Base-by-base conservation (phyloP, 2,113 vertebrate species). In the Xyrauchen texanus region DNA sequence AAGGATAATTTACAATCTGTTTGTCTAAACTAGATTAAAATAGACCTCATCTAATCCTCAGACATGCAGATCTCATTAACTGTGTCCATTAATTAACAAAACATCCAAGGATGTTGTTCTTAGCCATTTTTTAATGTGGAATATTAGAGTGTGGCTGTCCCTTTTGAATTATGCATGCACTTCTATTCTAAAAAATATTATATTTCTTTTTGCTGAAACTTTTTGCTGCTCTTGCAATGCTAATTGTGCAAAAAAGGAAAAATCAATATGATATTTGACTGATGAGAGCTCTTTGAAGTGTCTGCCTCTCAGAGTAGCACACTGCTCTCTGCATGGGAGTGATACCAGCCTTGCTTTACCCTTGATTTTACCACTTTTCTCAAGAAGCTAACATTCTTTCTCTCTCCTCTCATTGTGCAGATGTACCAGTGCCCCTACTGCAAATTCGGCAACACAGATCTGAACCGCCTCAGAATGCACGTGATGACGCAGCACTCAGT, bases 401-500 rank as follows among this genome's bases (percentile, higher is more conserved):
- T 77, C 44, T 13, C 5, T 44, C 52, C 49, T 51, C 13, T 62
- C 45, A 42, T 13, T 81, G 21, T 68, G 13, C 93, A 98, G 97
- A 94, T 97, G 92, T 99, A 94, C 92, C 98, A 99, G 94, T 99
- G 97, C 85, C 97, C 97, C 0, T 99, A 99, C 57, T 99, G 98
- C 94, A 99, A 98, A 90, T 99, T 99, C 90, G 95, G 95, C 88
- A 99, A 96, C 83, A 91, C 94, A 0, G 98, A 99, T 3, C 92
- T 98, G 91, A 99, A 98, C 81, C 94, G 98, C 42, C 94, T 99
- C 81, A 95, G 97, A 86, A 97, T 98, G 89, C 98, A 99, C 2
- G 96, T 97, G 91, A 97, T 99, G 96, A 98, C 95, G 0, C 98
- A 99, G 92, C 98, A 99, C 90, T 99, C 98, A 0, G 96, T 99